phyloP scores from a whole-genome alignment of 2,888 invertebrate genomes.

The Synanthedon vespiformis region DNA sequence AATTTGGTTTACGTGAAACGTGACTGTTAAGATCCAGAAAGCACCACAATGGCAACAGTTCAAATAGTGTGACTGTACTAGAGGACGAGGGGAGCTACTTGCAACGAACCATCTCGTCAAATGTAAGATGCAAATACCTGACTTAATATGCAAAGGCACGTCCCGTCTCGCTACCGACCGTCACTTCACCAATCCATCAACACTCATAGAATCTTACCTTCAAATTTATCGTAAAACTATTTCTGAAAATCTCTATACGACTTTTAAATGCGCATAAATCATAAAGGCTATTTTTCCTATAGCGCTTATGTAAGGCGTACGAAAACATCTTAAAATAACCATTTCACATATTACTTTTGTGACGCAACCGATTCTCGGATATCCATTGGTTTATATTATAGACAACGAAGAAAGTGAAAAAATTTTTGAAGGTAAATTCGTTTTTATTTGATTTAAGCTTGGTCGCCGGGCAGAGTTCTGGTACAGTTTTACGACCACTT shows the following conservation, averaged over 20 bases:
- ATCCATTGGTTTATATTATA: conserved; percentile 6
- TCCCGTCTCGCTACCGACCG: conserved; percentile 6
- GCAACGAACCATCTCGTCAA: conserved; percentile 11
- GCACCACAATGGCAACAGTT: not conserved
- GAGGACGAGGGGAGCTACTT: conserved; percentile 2
- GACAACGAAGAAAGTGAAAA: not conserved
- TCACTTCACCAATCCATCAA: not conserved
- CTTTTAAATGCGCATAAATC: conserved; percentile 47
- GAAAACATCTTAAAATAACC: conserved; percentile 47
- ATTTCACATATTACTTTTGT: conserved; percentile 33
- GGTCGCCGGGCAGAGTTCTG: not conserved
- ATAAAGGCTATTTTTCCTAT: conserved; percentile 45
- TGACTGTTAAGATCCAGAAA: too few species aligned
- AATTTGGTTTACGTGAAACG: not conserved
- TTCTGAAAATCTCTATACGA: conserved; percentile 33
- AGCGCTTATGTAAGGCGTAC: conserved; percentile 15
- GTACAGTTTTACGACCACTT: not conserved
- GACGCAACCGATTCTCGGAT: conserved; percentile 26
- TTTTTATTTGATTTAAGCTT: not conserved
- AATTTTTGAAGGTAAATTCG: not conserved
- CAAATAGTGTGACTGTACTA: not conserved
- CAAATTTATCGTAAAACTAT: conserved; percentile 51
- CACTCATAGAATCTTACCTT: conserved; percentile 19
- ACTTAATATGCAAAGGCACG: conserved; percentile 23
- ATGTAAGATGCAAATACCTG: conserved; percentile 18